These are phyloP conservation scores for Rhabdophis nuchalis DNA, from an alignment of 2,797 vertebrate species.

Conservation along the genomic window DNA sequence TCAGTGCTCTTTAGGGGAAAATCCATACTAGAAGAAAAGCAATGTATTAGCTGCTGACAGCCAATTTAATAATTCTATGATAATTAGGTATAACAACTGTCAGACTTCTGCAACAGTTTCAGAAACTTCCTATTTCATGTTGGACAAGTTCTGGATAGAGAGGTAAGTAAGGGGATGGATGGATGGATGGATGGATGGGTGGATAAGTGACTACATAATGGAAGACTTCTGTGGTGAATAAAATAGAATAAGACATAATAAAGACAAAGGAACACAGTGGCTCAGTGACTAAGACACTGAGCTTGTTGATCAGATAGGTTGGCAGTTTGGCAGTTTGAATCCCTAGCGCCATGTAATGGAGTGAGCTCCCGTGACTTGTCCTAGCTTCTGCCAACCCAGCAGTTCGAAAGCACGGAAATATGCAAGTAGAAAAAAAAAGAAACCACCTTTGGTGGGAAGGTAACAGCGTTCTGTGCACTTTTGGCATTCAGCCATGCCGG, in stretches of 20 bases:
- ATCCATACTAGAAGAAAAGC: slow-evolving; percentile 39
- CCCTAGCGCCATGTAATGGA: too few relatives aligned
- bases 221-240: neutral
- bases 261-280: neutral
- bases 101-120: neutral
- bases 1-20: slow-evolving; percentile 47
- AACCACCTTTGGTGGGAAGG: too few relatives aligned
- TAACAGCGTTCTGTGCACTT: too few relatives aligned
- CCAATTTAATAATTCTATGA: slow-evolving; percentile 42
- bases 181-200: neutral
- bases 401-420: too few relatives aligned
- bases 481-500: too few relatives aligned
- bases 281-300: too few relatives aligned
- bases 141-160: neutral
- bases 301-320: too few relatives aligned
- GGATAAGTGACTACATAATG: neutral
- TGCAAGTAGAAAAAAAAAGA: too few relatives aligned
- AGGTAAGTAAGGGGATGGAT: neutral
- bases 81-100: slow-evolving; percentile 40
- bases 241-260: neutral
- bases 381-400: too few relatives aligned
- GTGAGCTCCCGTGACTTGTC: too few relatives aligned
- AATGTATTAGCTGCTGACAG: slow-evolving; percentile 39
- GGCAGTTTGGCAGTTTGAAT: too few relatives aligned
- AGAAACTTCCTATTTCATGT: neutral